Conservation (phyloP, 1,140 invertebrate genomes). For the Thaumatotibia leucotreta region DNA sequence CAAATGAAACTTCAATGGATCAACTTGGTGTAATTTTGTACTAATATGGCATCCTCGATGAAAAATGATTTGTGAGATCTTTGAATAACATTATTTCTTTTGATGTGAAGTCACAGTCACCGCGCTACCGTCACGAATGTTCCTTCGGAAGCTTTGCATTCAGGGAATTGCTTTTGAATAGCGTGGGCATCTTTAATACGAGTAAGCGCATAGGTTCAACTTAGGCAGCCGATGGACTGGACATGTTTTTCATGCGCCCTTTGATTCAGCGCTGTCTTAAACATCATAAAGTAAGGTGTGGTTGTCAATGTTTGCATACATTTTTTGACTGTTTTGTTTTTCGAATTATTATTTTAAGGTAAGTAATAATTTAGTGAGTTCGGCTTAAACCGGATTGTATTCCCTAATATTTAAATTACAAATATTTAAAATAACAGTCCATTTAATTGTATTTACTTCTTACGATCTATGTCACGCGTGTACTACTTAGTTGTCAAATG, state of each 20-base stretch:
- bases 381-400: too few species aligned
- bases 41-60: too few species aligned
- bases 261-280: constrained; percentile 2
- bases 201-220: constrained; percentile 17
- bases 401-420: too few species aligned
- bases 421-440: too few species aligned
- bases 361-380: too few species aligned
- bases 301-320: not conserved
- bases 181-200: constrained; percentile 32
- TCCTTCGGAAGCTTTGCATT: constrained; percentile 32
- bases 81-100: constrained; percentile 30
- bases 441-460: too few species aligned
- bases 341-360: too few species aligned
- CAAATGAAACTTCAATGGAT: too few species aligned
- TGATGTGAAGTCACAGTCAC: constrained; percentile 23
- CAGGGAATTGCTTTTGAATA: constrained; percentile 6
- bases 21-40: too few species aligned
- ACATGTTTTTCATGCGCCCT: not conserved
- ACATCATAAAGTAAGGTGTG: not conserved
- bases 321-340: constrained; percentile 13
- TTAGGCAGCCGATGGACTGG: constrained; percentile 8
- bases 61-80: constrained; percentile 28
- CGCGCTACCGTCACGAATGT: constrained; percentile 16
- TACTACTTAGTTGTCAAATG: too few species aligned
- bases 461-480: too few species aligned